These are phyloP conservation scores for Eledone cirrhosa DNA, from an alignment of 2,888 invertebrate species.

Conservation along the genomic window DNA sequence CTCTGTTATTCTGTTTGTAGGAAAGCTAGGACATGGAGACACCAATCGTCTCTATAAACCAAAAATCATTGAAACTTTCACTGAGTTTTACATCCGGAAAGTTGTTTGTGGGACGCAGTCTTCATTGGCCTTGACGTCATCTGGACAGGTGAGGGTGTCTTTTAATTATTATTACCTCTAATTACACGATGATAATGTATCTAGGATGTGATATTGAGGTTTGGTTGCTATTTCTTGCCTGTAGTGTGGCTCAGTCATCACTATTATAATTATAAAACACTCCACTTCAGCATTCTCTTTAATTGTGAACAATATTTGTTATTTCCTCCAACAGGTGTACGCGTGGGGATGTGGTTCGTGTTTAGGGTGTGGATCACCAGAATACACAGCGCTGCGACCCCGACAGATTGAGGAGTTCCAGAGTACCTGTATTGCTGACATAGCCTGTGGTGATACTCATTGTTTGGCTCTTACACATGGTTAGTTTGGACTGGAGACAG, in stretches of 20 bases:
- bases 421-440: conserved; percentile 71
- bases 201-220: too few relatives aligned
- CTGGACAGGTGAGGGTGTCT: conserved; percentile 69
- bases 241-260: too few relatives aligned
- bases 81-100: conserved; percentile 72
- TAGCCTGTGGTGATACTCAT: conserved; percentile 74
- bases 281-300: not conserved
- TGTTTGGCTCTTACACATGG: conserved; percentile 72
- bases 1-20: conserved; percentile 41
- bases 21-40: conserved; percentile 67
- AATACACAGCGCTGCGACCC: conserved; percentile 71
- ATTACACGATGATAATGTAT: too few relatives aligned
- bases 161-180: not conserved
- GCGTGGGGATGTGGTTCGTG: conserved; percentile 75
- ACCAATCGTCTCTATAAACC: conserved; percentile 71
- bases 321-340: conserved; percentile 67
- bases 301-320: not conserved
- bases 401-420: conserved; percentile 71
- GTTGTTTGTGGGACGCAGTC: conserved; percentile 75
- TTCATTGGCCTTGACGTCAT: conserved; percentile 73
- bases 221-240: too few relatives aligned
- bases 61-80: conserved; percentile 72
- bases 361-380: conserved; percentile 72
- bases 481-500: conserved; percentile 41
- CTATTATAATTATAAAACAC: not conserved